Evolutionary conservation across 1,140 invertebrate species (phyloP).

Genomic region (Aphelinus certus): DNA sequence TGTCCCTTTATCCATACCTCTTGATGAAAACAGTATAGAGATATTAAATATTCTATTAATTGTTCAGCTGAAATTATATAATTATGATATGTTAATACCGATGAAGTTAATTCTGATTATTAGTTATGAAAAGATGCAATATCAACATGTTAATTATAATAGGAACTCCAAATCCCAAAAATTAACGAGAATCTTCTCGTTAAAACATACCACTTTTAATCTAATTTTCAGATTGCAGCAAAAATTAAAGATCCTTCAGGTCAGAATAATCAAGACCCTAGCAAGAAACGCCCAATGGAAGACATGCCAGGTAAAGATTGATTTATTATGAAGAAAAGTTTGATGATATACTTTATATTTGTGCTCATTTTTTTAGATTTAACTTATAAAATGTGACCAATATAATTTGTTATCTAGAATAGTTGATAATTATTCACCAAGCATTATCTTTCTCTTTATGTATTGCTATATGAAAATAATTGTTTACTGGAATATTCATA

Average conservation of each 20-base stretch:
- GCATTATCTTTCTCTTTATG: conserved; percentile 29
- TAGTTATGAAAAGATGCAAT: conserved; percentile 13
- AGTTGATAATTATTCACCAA: conserved; percentile 23
- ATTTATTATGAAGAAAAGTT: conserved; percentile 26
- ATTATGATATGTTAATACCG: conserved; percentile 1
- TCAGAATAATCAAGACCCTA: conserved; percentile 64
- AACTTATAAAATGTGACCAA: not conserved
- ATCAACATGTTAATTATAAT: not conserved
- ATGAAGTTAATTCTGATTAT: not conserved
- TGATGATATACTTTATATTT: conserved; percentile 17
- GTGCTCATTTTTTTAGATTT: conserved; percentile 7
- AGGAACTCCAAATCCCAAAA: not conserved
- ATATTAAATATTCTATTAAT: conserved; percentile 34
- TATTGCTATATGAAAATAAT: conserved; percentile 20
- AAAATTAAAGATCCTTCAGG: conserved; percentile 81
- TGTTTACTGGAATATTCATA: conserved; percentile 2
- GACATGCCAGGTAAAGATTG: conserved; percentile 71
- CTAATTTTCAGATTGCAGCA: conserved; percentile 79
- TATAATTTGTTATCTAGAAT: conserved; percentile 33
- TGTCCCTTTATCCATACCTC: no score
- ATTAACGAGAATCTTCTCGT: conserved; percentile 26
- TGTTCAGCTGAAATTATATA: not conserved
- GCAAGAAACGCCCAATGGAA: conserved; percentile 77
- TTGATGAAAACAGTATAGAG: conserved; percentile 19
- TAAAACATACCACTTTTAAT: conserved; percentile 41